Base-by-base conservation (phyloP, 2,888 invertebrate species). In the Ganaspis brasiliensis region DNA sequence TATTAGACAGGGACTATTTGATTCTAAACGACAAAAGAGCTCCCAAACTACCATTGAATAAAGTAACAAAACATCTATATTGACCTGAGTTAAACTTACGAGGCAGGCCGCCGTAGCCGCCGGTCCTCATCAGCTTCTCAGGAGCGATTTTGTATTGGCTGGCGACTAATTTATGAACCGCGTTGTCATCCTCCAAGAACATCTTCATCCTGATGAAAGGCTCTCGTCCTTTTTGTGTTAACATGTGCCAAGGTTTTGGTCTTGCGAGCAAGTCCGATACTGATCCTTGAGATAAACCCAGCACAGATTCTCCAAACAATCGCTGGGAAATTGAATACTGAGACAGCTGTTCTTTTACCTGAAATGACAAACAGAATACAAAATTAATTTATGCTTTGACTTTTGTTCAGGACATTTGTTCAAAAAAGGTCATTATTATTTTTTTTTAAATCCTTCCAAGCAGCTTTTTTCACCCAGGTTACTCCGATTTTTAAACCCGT, bases 211-310 rank as follows among this genome's bases (percentile, higher is more conserved):
- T 94, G 81, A 99, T 98, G 92, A 98, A 99, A 0, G 98, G 99
- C 89, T 99, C 98, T 31, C 98, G 94, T 1, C 98, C 98, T 91
- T 98, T 98, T 89, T 97, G 98, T 14, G 99, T 99, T 71, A 99
- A 93, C 98, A 99, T 98, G 90, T 98, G 98, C 99, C 99, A 99
- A 0, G 99, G 98, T 91, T 99, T 99, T 45, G 99, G 99, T 72
- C 99, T 93, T 26, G 99, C 99, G 81, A 99, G 93, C 56, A 99
- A 93, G 92, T 99, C 99, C 63, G 98, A 99, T 0, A 99, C 99
- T 4, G 98, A 98, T 49, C 99, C 99, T 91, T 98, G 98, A 1
- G 98, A 98, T 73, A 98, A 92, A 0, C 98, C 98, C 77, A 99
- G 93, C n/a, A 99, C 99, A 1, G 97, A 98, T 92, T 99, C 99